Evolutionary conservation across 2,113 vertebrate genomes (phyloP).

Genomic region (Rhea pennata): DNA sequence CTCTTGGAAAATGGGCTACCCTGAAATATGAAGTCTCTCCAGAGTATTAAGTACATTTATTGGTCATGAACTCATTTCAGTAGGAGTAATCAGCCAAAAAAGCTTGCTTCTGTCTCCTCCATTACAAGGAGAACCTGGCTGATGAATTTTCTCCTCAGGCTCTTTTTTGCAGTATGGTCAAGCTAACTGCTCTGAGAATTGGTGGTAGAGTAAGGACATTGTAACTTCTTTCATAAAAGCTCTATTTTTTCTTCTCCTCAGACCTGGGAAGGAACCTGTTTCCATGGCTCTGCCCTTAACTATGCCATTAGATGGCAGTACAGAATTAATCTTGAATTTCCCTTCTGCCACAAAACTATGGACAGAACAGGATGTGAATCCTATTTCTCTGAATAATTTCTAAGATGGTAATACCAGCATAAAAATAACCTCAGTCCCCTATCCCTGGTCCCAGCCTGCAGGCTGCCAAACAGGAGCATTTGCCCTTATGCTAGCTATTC

Average conservation of each 20-base stretch:
- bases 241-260: background rate
- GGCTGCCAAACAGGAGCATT: background rate
- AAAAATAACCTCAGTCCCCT: background rate
- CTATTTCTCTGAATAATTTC: background rate
- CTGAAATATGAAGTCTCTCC: background rate
- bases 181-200: background rate
- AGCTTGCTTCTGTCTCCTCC: background rate
- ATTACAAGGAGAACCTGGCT: background rate
- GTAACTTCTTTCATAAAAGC: background rate
- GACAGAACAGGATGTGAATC: background rate
- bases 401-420: background rate
- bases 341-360: background rate
- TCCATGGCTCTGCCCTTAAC: background rate
- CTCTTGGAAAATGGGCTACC: background rate
- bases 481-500: background rate
- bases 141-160: background rate
- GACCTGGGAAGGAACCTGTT: background rate
- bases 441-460: background rate
- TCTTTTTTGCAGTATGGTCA: background rate
- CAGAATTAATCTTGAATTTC: constrained; percentile 1
- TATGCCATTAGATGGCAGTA: constrained; percentile 62
- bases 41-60: background rate
- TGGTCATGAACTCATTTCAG: background rate
- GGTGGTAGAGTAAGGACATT: background rate
- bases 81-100: background rate